These are phyloP conservation scores for Sphinx pinastri DNA, from an alignment of 2,888 invertebrate species.

Conservation along the genomic window DNA sequence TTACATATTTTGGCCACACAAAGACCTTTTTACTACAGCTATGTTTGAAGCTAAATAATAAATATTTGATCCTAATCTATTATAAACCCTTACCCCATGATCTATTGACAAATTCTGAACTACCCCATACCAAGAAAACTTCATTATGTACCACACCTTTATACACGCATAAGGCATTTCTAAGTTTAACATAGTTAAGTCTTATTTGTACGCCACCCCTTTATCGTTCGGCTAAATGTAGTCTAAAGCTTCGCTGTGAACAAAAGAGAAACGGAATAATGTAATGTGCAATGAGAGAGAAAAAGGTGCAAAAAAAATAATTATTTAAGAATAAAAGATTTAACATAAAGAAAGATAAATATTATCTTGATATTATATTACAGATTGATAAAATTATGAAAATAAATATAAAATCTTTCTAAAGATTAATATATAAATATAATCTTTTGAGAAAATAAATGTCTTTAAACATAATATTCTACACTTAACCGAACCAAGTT, in stretches of 20 bases:
- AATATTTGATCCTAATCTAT: not conserved
- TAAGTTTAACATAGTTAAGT: slow-evolving; percentile 10
- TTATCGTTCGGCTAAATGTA: slow-evolving; percentile 26
- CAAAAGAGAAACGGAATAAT: slow-evolving; percentile 16
- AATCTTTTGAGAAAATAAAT: too few species aligned
- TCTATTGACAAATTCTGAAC: not conserved
- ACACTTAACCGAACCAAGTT: slow-evolving; percentile 20
- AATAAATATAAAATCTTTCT: too few species aligned
- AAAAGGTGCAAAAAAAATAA: not conserved
- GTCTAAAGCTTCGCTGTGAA: slow-evolving; percentile 7
- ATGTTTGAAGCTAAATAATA: not conserved
- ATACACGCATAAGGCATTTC: slow-evolving; percentile 22
- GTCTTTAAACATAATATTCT: too few species aligned
- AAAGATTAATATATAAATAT: not conserved
- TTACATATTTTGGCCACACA: not conserved
- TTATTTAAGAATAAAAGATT: not conserved
- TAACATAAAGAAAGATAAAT: too few species aligned
- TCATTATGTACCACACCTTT: slow-evolving; percentile 4
- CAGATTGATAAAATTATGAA: not conserved
- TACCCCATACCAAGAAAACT: slow-evolving; percentile 3
- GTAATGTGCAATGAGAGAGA: not conserved
- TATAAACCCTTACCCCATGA: not conserved
- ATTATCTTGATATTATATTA: not conserved
- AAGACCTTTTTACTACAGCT: not conserved
- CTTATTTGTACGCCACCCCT: slow-evolving; percentile 11